These are phyloP conservation scores for Myripristis jacobus DNA, from an alignment of 2,797 vertebrate species.

Conservation along the genomic window DNA sequence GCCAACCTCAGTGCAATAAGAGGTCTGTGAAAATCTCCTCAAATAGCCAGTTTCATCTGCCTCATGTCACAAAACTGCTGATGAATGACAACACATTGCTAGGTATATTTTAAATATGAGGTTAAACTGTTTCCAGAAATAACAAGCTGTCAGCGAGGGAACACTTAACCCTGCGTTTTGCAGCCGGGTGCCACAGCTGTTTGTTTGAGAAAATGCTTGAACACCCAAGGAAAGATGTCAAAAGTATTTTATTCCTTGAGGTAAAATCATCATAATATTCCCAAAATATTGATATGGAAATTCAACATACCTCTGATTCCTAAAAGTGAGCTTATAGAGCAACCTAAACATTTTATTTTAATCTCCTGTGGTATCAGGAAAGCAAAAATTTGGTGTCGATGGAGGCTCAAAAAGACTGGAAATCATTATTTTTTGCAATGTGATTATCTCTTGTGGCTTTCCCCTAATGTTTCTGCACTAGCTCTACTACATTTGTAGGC, in stretches of 20 bases:
- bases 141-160: constrained; percentile 2
- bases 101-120: constrained; percentile 33
- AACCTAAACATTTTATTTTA: too few species aligned
- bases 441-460: not conserved
- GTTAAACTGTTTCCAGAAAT: constrained; percentile 27
- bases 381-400: too few species aligned
- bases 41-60: constrained; percentile 31
- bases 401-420: too few species aligned
- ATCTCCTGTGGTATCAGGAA: too few species aligned
- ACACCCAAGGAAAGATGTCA: constrained; percentile 7
- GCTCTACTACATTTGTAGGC: not conserved
- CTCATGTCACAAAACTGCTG: constrained; percentile 44
- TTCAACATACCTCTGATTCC: not conserved
- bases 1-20: constrained; percentile 5
- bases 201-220: constrained; percentile 3
- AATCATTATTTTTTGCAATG: too few species aligned
- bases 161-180: constrained; percentile 8
- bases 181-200: not conserved
- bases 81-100: constrained; percentile 36
- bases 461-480: not conserved
- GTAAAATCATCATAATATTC: not conserved
- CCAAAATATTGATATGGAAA: not conserved
- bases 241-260: not conserved
- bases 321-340: too few species aligned
- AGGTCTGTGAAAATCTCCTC: not conserved